Evolutionary conservation across 1,140 invertebrate species (phyloP).

Genomic region (Leptinotarsa undecemlineata): DNA sequence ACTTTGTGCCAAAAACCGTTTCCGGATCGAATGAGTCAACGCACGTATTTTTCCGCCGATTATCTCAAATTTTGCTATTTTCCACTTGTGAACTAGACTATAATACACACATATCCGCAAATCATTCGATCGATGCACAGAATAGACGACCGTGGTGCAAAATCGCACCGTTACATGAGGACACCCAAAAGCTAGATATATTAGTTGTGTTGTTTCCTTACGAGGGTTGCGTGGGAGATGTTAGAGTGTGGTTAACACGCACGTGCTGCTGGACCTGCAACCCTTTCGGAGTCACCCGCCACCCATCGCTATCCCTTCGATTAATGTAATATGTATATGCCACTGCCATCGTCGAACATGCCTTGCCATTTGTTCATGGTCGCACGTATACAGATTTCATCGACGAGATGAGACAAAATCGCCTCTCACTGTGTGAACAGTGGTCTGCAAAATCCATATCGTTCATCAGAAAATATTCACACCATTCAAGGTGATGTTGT

Average conservation of each 20-base stretch:
- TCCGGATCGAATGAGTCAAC: no score
- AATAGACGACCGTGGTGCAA: conserved; percentile 38
- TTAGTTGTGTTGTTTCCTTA: conserved; percentile 53
- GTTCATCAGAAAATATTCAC: no score
- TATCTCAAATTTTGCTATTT: no score
- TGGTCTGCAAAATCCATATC: no score
- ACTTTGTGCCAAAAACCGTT: no score
- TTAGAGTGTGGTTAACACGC: conserved; percentile 51
- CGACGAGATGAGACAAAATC: neutral
- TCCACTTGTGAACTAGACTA: no score
- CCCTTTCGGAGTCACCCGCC: conserved; percentile 26
- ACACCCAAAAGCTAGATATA: conserved; percentile 45
- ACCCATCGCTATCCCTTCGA: conserved; percentile 31
- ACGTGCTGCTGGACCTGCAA: conserved; percentile 49
- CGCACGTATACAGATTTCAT: conserved; percentile 12
- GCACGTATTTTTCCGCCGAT: no score
- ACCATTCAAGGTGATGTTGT: no score
- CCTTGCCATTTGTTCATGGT: conserved; percentile 17
- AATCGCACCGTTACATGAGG: conserved; percentile 24
- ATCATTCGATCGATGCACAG: conserved; percentile 5
- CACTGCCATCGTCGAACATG: conserved; percentile 22
- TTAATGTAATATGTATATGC: conserved; percentile 45
- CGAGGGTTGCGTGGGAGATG: conserved; percentile 50
- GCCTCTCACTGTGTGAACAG: no score
- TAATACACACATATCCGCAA: neutral